A percentile compares a stretch with the other conserved stretches of the same genome.
phyloP scores from a whole-genome alignment of 2,888 invertebrate species.

The Leucophora obtusa region DNA sequence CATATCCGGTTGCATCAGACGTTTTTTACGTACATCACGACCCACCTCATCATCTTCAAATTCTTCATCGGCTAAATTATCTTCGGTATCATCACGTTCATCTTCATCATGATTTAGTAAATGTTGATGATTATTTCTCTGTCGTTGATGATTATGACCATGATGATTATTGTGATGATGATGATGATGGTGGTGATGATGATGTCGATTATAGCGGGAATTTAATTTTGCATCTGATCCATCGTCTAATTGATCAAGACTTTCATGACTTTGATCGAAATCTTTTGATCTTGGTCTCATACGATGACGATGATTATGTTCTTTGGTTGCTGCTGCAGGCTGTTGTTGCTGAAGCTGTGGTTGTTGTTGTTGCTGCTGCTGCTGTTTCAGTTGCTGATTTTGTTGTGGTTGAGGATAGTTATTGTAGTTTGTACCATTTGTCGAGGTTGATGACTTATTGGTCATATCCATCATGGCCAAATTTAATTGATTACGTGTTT shows the following conservation, averaged over 20 bases:
- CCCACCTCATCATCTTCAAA: slow-evolving; percentile 78
- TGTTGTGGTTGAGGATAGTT: slow-evolving; percentile 51
- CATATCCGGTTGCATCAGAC: slow-evolving; percentile 56
- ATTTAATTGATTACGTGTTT: slow-evolving; percentile 75
- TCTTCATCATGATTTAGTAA: slow-evolving; percentile 67
- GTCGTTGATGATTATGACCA: slow-evolving; percentile 68
- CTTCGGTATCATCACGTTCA: slow-evolving; percentile 77
- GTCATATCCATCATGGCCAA: slow-evolving; percentile 72
- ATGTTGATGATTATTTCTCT: slow-evolving; percentile 69
- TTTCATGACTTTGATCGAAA: slow-evolving; percentile 76
- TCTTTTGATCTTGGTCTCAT: slow-evolving; percentile 77
- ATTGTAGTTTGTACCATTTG: slow-evolving; percentile 65
- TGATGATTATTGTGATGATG: slow-evolving; percentile 70
- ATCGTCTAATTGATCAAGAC: slow-evolving; percentile 74
- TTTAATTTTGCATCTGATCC: slow-evolving; percentile 40
- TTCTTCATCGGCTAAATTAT: slow-evolving; percentile 77
- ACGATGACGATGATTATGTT: slow-evolving; percentile 75
- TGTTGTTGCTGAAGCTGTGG: slow-evolving; percentile 29
- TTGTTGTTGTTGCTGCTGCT: slow-evolving; percentile 13
- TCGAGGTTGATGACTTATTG: slow-evolving; percentile 63
- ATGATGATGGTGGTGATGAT: slow-evolving; percentile 65
- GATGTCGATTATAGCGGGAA: slow-evolving; percentile 59
- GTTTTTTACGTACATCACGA: slow-evolving; percentile 75
- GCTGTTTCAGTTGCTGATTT: slow-evolving; percentile 44
- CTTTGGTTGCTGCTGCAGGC: slow-evolving; percentile 68